Evolutionary conservation across 1,140 invertebrate genomes (phyloP), one percentile per base, ranked within the genome.

Genomic region (Archegozetes longisetosus): DNA sequence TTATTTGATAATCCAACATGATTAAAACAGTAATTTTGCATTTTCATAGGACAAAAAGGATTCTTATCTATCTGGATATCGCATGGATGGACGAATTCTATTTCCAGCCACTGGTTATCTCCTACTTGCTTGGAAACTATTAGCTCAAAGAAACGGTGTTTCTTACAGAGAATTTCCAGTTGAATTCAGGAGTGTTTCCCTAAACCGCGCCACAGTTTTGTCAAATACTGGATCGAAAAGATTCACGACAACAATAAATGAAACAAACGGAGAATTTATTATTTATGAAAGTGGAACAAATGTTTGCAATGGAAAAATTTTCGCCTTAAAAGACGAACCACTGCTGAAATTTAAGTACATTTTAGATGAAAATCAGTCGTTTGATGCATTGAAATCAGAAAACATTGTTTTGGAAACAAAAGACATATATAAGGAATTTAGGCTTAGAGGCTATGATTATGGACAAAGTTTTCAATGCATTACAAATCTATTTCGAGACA

Each of bases 401-500:
- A n/a, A n/a, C n/a, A n/a, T n/a, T n/a, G n/a, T n/a, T n/a, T n/a
- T n/a, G n/a, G n/a, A n/a, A n/a, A n/a, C n/a, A n/a, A n/a, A n/a
- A n/a, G n/a, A n/a, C n/a, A n/a, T n/a, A n/a, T n/a, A n/a, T n/a
- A n/a, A n/a, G n/a, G n/a, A n/a, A n/a, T n/a, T n/a, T n/a, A n/a
- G n/a, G n/a, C n/a, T n/a, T n/a, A n/a, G n/a, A n/a, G n/a, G n/a
- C n/a, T n/a, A n/a, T n/a, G n/a, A n/a, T n/a, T n/a, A n/a, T n/a
- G n/a, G n/a, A n/a, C n/a, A n/a, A n/a, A n/a, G n/a, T 12, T 98
- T 97, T 78, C 81, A 84, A 64, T 91, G 86, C 26, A 82, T 92
- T 62, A 70, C 75, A 2, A 68, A 76, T 14, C 75, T 51, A 1
- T 26, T 13, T n/a, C 2, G 17, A 14, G 60, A 40, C 26, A 46